Percentiles rank a stretch among this genome's conserved stretches.
Conservation (phyloP, 2,113 vertebrate species). For the Melierax canorus region DNA sequence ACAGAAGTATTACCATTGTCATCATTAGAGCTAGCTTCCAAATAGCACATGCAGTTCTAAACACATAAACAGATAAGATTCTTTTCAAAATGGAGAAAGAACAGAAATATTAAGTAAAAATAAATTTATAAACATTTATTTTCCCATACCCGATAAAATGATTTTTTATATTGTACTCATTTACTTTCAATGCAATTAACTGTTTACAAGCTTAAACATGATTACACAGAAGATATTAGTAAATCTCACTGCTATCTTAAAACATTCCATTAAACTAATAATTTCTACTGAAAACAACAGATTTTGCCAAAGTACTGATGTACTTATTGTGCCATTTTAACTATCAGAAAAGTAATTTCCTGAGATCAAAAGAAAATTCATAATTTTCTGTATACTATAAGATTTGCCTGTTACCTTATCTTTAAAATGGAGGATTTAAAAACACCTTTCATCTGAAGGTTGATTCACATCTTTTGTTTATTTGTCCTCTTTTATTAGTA, state of each 20-base stretch:
- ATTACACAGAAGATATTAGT: neutral
- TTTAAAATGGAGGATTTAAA: neutral
- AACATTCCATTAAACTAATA: neutral
- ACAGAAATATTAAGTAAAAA: neutral
- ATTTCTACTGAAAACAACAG: conserved; percentile 10
- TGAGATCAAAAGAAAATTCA: neutral
- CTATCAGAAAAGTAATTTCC: neutral
- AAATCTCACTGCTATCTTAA: neutral
- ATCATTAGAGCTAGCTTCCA: neutral
- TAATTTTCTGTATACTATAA: neutral
- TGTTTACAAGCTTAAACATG: neutral
- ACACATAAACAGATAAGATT: neutral
- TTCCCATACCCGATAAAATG: neutral
- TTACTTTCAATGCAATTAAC: conserved; percentile 1
- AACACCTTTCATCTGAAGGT: neutral
- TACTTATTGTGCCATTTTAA: neutral
- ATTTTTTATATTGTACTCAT: neutral
- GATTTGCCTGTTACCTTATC: neutral
- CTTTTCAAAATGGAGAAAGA: neutral
- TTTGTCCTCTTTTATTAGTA: neutral
- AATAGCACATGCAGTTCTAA: neutral
- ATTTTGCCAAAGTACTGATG: conserved; percentile 16
- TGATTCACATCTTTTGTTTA: neutral
- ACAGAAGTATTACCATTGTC: neutral
- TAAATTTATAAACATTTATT: neutral